phyloP scores from a whole-genome alignment of 2,113 vertebrate species.

The Melanerpes formicivorus region DNA sequence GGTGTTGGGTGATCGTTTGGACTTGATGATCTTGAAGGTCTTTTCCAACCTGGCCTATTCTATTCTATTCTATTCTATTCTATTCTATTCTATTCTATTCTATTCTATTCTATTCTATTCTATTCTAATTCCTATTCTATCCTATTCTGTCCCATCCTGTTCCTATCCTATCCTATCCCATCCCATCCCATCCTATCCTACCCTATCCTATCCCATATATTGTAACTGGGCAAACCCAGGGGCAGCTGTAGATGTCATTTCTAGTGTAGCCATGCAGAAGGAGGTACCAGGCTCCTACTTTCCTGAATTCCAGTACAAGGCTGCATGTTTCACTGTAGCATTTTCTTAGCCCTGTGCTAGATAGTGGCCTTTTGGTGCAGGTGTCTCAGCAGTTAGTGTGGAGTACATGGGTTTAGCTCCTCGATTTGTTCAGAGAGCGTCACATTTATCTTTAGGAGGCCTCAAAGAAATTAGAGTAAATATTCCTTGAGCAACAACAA shows the following conservation, averaged over 20 bases:
- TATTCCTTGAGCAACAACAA: not conserved
- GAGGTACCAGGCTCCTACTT: not conserved
- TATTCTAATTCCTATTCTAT: too few relatives aligned
- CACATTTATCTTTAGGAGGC: not conserved
- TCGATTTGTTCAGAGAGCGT: not conserved
- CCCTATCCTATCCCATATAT: too few relatives aligned
- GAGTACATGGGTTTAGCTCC: fast-evolving
- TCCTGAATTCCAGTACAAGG: not conserved
- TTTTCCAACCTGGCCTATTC: too few relatives aligned
- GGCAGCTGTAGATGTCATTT: not conserved
- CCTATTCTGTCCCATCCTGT: too few relatives aligned
- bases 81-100: too few relatives aligned
- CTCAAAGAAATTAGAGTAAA: not conserved
- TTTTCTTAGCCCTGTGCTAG: not conserved
- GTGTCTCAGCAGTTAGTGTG: not conserved
- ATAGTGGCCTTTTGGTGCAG: not conserved
- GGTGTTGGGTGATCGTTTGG: too few relatives aligned
- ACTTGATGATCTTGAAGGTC: too few relatives aligned
- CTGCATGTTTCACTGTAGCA: fast-evolving
- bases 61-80: too few relatives aligned
- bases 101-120: too few relatives aligned
- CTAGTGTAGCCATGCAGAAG: not conserved
- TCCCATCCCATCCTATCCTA: too few relatives aligned
- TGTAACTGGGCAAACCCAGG: not conserved
- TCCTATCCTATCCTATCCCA: too few relatives aligned